Percentiles rank a stretch among this genome's conserved stretches.
These are phyloP conservation scores for Heliconius ismenius DNA, from an alignment of 2,888 invertebrate genomes.

Conservation along the genomic window DNA sequence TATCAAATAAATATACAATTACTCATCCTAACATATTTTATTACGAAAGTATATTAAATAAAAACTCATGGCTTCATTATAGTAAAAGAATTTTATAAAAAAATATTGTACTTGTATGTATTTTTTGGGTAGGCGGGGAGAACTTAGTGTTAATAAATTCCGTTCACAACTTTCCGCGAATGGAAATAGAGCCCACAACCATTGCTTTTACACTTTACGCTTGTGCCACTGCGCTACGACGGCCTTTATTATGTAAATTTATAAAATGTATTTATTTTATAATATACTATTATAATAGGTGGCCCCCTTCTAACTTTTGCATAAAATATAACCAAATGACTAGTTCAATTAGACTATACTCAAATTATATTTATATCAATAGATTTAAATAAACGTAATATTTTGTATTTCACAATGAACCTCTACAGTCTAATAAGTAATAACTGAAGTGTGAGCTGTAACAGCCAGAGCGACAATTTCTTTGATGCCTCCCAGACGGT, in stretches of 20 bases:
- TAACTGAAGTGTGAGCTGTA: slow-evolving; percentile 18
- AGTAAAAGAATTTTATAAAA: background rate
- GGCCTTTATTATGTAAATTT: background rate
- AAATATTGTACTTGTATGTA: background rate
- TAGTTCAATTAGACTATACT: background rate
- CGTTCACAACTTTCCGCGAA: too few species aligned
- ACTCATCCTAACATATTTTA: background rate
- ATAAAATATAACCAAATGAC: background rate
- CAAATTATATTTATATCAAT: background rate
- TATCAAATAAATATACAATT: background rate
- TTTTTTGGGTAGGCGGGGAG: too few species aligned
- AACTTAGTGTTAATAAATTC: too few species aligned
- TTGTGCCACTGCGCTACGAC: too few species aligned
- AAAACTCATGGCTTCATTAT: background rate
- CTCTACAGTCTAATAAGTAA: background rate
- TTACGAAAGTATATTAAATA: background rate
- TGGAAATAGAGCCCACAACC: too few species aligned
- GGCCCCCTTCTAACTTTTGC: background rate
- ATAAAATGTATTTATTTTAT: background rate
- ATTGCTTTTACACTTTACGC: too few species aligned
- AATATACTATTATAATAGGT: background rate
- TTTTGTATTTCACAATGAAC: background rate
- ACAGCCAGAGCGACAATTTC: slow-evolving; percentile 32
- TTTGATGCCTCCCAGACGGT: slow-evolving; percentile 37
- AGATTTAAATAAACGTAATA: background rate